Evolutionary conservation across 2,888 invertebrate species (phyloP).

Genomic region (Hirtodrosophila cameraria): DNA sequence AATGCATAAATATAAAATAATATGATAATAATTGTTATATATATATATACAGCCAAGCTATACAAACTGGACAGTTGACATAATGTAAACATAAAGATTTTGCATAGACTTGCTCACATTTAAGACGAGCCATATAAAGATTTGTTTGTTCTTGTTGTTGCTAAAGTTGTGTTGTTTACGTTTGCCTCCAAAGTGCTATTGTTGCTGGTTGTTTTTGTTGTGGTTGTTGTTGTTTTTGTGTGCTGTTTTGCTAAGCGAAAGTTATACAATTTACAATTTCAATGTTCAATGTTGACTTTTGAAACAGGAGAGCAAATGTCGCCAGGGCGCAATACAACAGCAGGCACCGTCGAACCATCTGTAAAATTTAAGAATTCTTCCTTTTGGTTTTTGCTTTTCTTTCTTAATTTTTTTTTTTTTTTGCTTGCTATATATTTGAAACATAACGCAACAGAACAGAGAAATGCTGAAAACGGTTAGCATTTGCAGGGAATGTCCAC

Average conservation of each 20-base stretch:
- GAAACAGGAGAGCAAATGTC: slow-evolving; percentile 72
- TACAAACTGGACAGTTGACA: slow-evolving; percentile 56
- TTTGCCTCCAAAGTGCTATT: slow-evolving; percentile 43
- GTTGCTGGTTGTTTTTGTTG: slow-evolving; percentile 20
- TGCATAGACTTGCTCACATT: slow-evolving; percentile 69
- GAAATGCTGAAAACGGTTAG: slow-evolving; percentile 34
- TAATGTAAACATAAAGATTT: slow-evolving; percentile 38
- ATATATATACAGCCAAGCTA: slow-evolving; percentile 60
- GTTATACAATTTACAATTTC: slow-evolving; percentile 25
- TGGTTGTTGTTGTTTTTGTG: slow-evolving; percentile 32
- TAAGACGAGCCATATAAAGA: slow-evolving; percentile 47
- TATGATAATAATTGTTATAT: slow-evolving; percentile 8
- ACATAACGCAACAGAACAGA: slow-evolving; percentile 49
- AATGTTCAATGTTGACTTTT: slow-evolving; percentile 58
- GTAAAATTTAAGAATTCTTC: slow-evolving; percentile 76
- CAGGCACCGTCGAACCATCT: slow-evolving; percentile 80
- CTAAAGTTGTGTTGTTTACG: slow-evolving; percentile 20
- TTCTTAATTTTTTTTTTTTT: slow-evolving; percentile 8
- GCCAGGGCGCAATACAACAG: slow-evolving; percentile 78
- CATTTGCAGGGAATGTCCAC: slow-evolving; percentile 38
- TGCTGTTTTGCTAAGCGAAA: slow-evolving; percentile 27
- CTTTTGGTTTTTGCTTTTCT: slow-evolving; percentile 28
- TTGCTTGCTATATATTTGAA: slow-evolving; percentile 21
- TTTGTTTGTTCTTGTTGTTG: slow-evolving; percentile 30
- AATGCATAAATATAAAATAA: slow-evolving; percentile 10